phyloP scores from a whole-genome alignment of 2,797 vertebrate genomes.

The Falco cherrug region DNA sequence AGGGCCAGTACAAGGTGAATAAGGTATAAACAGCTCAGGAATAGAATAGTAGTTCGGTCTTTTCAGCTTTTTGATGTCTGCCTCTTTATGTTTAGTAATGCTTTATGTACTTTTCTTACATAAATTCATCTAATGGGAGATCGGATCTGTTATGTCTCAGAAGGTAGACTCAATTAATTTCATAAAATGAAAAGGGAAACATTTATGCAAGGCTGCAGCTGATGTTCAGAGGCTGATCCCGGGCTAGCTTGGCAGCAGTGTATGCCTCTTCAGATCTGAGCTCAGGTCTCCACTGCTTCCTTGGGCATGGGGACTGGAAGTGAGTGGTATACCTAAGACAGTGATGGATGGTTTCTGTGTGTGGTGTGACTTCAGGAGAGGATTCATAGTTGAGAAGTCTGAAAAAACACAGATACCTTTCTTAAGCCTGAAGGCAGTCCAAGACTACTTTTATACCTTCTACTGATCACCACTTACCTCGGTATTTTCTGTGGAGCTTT shows the following conservation, averaged over 20 bases:
- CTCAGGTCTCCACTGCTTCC: neutral
- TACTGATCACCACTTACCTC: neutral
- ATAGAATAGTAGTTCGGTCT: neutral
- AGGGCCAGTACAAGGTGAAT: neutral
- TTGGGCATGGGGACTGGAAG: neutral
- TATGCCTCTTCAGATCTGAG: neutral
- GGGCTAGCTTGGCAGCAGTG: neutral
- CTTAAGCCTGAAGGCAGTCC: neutral
- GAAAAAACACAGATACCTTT: neutral
- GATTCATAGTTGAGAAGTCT: neutral
- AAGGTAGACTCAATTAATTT: neutral
- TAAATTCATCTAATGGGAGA: conserved; percentile 5
- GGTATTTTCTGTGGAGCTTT: neutral
- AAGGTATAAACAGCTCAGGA: neutral
- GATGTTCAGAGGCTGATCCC: neutral
- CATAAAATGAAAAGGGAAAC: neutral
- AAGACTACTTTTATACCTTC: neutral
- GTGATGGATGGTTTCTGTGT: neutral
- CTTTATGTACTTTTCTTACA: neutral
- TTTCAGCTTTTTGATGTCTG: neutral
- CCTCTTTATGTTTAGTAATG: neutral
- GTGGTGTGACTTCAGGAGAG: neutral
- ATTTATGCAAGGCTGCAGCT: neutral
- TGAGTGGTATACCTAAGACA: neutral
- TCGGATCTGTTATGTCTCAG: neutral